Conservation (phyloP, 2,113 vertebrate species). For the Bothrops jararaca region DNA sequence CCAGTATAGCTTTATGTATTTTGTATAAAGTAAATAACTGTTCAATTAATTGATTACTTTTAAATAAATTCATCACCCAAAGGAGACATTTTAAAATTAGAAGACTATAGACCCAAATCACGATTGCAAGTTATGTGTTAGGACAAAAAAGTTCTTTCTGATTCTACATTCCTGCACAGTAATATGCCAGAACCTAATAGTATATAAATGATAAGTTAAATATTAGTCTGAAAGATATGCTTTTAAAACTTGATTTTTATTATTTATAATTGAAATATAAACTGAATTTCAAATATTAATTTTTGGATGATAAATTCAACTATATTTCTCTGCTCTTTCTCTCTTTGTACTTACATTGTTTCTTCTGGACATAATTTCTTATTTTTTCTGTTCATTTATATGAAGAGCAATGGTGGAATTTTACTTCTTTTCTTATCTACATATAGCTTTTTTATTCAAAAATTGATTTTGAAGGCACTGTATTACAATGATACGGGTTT, state of each 20-base stretch:
- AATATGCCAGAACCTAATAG: neutral
- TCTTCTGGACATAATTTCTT: conserved; percentile 44
- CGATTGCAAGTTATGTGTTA: neutral
- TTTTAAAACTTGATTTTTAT: neutral
- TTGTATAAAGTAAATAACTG: neutral
- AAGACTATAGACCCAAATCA: neutral
- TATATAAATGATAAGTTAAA: neutral
- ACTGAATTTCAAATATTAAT: neutral
- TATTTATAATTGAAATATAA: neutral
- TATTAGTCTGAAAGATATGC: neutral
- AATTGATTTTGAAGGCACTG: conserved; percentile 46
- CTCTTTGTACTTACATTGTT: conserved; percentile 5
- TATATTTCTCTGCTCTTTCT: neutral
- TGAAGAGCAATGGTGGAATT: conserved; percentile 31
- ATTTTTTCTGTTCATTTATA: conserved; percentile 45
- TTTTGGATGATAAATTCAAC: neutral
- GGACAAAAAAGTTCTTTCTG: neutral
- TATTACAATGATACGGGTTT: conserved; percentile 36
- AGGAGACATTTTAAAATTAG: neutral
- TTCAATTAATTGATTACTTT: neutral
- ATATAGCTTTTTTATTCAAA: conserved; percentile 36
- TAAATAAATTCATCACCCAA: neutral
- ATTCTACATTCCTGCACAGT: too few species aligned
- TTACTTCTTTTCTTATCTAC: conserved; percentile 22
- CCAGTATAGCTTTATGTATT: neutral